Evolutionary conservation across 2,888 invertebrate genomes (phyloP), one percentile per base, ranked within the genome.

Genomic region (Alcis repandata): DNA sequence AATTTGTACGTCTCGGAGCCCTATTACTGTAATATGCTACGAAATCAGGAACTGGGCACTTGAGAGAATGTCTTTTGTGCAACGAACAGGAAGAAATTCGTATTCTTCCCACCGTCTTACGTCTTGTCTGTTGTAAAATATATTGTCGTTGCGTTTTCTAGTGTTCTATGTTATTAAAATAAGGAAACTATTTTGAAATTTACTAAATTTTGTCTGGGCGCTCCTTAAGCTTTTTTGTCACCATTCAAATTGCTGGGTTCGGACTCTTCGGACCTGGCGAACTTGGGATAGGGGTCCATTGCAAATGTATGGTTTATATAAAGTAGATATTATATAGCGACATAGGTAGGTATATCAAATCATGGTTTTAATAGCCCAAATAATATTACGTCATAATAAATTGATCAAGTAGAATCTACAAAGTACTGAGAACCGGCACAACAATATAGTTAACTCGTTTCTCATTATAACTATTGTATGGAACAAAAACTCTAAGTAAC

Each of bases 31-130:
- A 75, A 80, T 86, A 88, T 82, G 80, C 40, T 72, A 80, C 68
- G 73, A 79, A 79, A 84, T 81, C 85, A 86, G 89, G 88, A 90
- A 87, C 85, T 80, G 67, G 73, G 77, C 83, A 87, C 87, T 88
- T 89, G 59, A 83, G 75, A 69, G 63, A 74, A 77, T 80, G 82
- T 79, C 74, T 78, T 72, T 74, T 49, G 62, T 63, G 54, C 49
- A 68, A 53, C 64, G 59, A 58, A 20, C 41, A 52, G n/a, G 15
- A 41, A 7, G n/a, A 6, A 8, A 15, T 36, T 13, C 20, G 10
- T 17, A 17, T 17, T 15, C 27, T 13, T 27, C 0, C n/a, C 3
- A 11, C 32, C 1, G 48, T 27, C n/a, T n/a, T 48, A 32, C 15
- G 15, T 27, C 48, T 10, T 13, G 15, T 4, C 13, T 13, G 40